These are phyloP conservation scores for Ataeniobius toweri DNA, from an alignment of 2,797 vertebrate species.

Conservation along the genomic window DNA sequence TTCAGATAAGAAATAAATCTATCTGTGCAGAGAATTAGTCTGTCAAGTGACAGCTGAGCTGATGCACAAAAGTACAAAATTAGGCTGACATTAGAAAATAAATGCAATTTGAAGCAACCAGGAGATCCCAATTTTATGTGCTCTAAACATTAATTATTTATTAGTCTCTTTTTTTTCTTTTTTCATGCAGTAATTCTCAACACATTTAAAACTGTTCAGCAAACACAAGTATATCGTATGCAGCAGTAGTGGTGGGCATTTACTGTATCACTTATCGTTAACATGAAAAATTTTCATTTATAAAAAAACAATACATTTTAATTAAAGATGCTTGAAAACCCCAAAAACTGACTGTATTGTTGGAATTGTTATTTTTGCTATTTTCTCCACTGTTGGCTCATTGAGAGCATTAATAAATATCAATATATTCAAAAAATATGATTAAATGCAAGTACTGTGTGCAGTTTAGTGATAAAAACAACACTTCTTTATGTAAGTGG, in stretches of 20 bases:
- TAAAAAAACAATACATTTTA: too few species aligned
- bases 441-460: too few species aligned
- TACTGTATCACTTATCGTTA: too few species aligned
- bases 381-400: too few species aligned
- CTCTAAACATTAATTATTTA: conserved; percentile 24
- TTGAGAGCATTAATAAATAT: too few species aligned
- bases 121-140: conserved; percentile 30
- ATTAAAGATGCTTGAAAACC: too few species aligned
- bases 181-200: background rate
- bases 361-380: too few species aligned
- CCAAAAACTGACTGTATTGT: too few species aligned
- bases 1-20: conserved; percentile 47
- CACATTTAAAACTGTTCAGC: background rate
- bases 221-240: background rate
- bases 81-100: conserved; percentile 39
- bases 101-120: conserved; percentile 40
- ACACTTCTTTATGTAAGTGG: too few species aligned
- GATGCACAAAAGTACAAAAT: conserved; percentile 39
- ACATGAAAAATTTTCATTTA: too few species aligned
- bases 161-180: conserved; percentile 1
- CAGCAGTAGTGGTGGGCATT: background rate
- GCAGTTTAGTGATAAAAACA: too few species aligned
- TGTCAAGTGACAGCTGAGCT: conserved; percentile 35
- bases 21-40: conserved; percentile 48
- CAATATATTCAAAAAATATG: too few species aligned